A percentile compares a stretch with the other conserved stretches of the same genome.
Evolutionary conservation across 2,888 invertebrate species (phyloP).

Genomic region (Pristionchus maxplancki): DNA sequence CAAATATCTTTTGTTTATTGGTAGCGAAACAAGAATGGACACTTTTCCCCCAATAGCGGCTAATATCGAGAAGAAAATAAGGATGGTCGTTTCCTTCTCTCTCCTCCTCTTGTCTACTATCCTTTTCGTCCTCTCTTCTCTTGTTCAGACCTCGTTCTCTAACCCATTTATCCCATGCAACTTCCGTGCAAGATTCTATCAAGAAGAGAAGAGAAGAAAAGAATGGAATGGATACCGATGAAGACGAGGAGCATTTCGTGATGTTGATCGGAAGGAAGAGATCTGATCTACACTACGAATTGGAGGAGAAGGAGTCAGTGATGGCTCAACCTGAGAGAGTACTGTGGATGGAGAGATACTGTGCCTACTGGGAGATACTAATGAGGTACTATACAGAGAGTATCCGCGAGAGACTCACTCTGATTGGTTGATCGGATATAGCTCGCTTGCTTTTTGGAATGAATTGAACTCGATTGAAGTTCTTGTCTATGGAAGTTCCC

Average conservation of each 20-base stretch:
- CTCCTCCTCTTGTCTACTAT: background rate
- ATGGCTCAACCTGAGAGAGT: background rate
- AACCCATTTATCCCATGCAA: background rate
- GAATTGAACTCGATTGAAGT: conserved; percentile 47
- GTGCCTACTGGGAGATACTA: background rate
- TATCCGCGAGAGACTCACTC: background rate
- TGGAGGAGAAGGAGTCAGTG: conserved; percentile 24
- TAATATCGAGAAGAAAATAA: too few species aligned
- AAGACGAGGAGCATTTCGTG: background rate
- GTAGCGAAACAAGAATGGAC: too few species aligned
- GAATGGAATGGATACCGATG: background rate
- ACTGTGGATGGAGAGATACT: background rate
- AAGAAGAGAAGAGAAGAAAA: too few species aligned
- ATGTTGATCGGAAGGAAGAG: background rate
- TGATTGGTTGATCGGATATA: background rate
- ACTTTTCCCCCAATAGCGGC: too few species aligned
- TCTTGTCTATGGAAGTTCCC: conserved; percentile 41
- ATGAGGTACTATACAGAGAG: background rate
- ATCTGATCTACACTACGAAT: background rate
- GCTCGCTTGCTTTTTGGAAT: conserved; percentile 40
- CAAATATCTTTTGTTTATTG: too few species aligned
- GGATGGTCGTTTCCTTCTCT: too few species aligned
- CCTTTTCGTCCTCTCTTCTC: background rate
- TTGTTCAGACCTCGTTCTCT: too few species aligned
- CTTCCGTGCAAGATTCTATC: background rate